These are phyloP conservation scores for Entelurus aequoreus DNA, from an alignment of 2,113 vertebrate species.

Conservation along the genomic window DNA sequence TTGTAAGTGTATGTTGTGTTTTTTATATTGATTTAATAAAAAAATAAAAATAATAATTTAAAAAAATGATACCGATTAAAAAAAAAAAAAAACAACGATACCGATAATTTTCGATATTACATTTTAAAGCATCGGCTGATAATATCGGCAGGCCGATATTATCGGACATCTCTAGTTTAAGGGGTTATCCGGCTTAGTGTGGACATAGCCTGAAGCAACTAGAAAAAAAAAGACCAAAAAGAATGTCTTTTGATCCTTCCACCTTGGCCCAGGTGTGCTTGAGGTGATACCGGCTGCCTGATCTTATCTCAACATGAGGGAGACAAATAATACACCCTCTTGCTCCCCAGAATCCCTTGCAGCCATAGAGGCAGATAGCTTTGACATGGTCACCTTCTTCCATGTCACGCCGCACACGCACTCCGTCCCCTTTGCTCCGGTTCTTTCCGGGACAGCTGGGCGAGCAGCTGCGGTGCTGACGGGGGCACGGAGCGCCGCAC, in stretches of 20 bases:
- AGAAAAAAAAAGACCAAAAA: neutral
- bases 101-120: too few relatives aligned
- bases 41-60: too few relatives aligned
- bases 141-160: too few relatives aligned
- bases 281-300: slow-evolving; percentile 30
- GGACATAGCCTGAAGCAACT: neutral
- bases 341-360: slow-evolving; percentile 7
- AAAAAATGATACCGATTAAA: too few relatives aligned
- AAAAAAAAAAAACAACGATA: too few relatives aligned
- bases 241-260: neutral
- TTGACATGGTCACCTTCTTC: slow-evolving; percentile 47
- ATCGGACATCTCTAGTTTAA: too few relatives aligned
- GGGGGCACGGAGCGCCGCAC: slow-evolving; percentile 42
- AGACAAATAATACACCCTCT: slow-evolving; percentile 29
- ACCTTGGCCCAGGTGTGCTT: slow-evolving; percentile 36
- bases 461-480: slow-evolving; percentile 57
- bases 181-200: neutral
- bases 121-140: too few relatives aligned
- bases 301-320: slow-evolving; percentile 52
- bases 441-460: slow-evolving; percentile 52
- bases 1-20: too few relatives aligned
- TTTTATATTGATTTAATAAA: too few relatives aligned
- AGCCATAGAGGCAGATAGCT: slow-evolving; percentile 30
- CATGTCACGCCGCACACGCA: slow-evolving; percentile 5
- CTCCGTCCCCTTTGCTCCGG: slow-evolving; percentile 3